phyloP scores from a whole-genome alignment of 2,888 invertebrate species.

The Pristionchus japonicus region DNA sequence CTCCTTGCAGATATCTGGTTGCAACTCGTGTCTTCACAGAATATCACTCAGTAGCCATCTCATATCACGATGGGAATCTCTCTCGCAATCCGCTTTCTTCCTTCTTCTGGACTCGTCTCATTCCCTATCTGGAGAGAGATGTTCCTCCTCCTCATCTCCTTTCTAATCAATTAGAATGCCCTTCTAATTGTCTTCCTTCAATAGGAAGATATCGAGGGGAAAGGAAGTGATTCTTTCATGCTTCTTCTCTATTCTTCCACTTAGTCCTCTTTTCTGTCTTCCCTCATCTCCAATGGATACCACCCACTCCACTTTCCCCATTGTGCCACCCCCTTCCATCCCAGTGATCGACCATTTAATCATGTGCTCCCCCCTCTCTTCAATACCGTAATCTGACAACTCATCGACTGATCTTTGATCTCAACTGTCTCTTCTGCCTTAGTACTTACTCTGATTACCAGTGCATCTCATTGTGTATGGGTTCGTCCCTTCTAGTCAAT shows the following conservation, averaged over 20 bases:
- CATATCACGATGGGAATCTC: constrained; percentile 65
- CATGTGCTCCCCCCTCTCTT: background rate
- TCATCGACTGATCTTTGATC: background rate
- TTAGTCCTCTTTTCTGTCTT: too few species aligned
- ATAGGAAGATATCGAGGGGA: constrained; percentile 49
- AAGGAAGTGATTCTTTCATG: background rate
- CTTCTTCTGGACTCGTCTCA: constrained; percentile 23
- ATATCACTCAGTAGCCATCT: constrained; percentile 65
- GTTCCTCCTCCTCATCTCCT: constrained; percentile 65
- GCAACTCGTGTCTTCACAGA: constrained; percentile 70
- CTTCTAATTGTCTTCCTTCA: constrained; percentile 58
- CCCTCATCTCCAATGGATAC: background rate
- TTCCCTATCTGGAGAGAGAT: constrained; percentile 52
- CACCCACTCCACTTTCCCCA: background rate
- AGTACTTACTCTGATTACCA: constrained; percentile 27
- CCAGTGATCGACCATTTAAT: background rate
- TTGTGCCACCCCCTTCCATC: background rate
- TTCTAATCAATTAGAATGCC: constrained; percentile 67
- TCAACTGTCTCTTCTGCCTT: background rate
- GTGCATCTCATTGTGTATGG: constrained; percentile 20
- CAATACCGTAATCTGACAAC: background rate
- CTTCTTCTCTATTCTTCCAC: background rate
- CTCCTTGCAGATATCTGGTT: constrained; percentile 60
- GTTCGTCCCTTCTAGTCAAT: constrained; percentile 22
- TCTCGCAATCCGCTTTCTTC: constrained; percentile 64